These are phyloP conservation scores for Aphidius gifuensis DNA, from an alignment of 1,140 invertebrate species.

Conservation along the genomic window DNA sequence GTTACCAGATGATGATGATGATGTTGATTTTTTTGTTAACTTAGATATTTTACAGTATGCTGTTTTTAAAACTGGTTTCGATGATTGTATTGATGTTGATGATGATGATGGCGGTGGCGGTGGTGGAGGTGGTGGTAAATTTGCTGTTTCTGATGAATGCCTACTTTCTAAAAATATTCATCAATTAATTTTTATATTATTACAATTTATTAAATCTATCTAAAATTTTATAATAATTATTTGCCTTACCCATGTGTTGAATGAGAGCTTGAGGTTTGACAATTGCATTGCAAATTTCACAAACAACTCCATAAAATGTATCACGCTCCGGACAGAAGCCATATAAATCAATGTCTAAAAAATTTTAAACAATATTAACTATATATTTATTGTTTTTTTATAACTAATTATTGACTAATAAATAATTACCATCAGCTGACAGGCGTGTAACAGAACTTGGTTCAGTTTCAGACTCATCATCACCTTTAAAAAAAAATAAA, in stretches of 20 bases:
- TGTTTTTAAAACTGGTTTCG: conserved; percentile 45
- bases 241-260: conserved; percentile 58
- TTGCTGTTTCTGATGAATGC: conserved; percentile 46
- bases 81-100: background rate
- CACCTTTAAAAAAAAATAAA: conserved; percentile 37
- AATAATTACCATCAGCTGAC: conserved; percentile 45
- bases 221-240: conserved; percentile 16
- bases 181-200: background rate
- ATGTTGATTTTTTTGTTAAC: conserved; percentile 44
- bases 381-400: background rate
- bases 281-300: conserved; percentile 63
- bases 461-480: conserved; percentile 49
- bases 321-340: conserved; percentile 64
- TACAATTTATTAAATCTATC: background rate
- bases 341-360: conserved; percentile 60
- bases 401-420: background rate
- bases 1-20: conserved; percentile 38
- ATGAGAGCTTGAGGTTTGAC: conserved; percentile 63
- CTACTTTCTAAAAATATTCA: conserved; percentile 35
- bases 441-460: conserved; percentile 49
- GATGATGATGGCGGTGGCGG: conserved; percentile 17
- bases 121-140: conserved; percentile 43
- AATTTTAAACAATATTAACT: conserved; percentile 24
- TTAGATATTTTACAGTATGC: conserved; percentile 52
- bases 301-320: conserved; percentile 62